Percentiles rank a stretch among this genome's conserved stretches.
phyloP scores from a whole-genome alignment of 1,140 invertebrate genomes.

The Fopius arisanus region DNA sequence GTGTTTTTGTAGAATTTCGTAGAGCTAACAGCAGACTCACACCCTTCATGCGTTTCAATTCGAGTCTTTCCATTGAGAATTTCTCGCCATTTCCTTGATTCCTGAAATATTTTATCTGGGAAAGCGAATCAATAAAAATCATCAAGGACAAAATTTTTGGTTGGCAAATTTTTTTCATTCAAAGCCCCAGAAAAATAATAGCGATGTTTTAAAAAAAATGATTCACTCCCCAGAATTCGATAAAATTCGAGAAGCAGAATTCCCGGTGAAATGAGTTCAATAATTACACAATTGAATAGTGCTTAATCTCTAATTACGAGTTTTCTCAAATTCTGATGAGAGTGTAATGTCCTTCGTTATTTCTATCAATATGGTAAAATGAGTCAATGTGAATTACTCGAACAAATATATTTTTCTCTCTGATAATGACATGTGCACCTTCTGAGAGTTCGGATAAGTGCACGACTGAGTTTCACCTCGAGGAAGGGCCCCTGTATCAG shows the following conservation, averaged over 20 bases:
- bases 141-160: too few species aligned
- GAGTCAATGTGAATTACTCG: too few species aligned
- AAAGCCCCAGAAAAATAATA: too few species aligned
- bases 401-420: slow-evolving; percentile 12
- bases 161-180: too few species aligned
- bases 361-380: too few species aligned
- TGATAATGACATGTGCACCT: slow-evolving; percentile 31
- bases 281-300: too few species aligned
- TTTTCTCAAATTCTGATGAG: slow-evolving; percentile 21
- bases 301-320: too few species aligned
- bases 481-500: slow-evolving; percentile 31
- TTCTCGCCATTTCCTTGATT: slow-evolving; percentile 29
- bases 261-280: too few species aligned
- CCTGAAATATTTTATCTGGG: neutral
- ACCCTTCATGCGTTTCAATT: slow-evolving; percentile 34
- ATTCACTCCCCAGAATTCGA: too few species aligned
- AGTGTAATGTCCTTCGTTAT: slow-evolving; percentile 15
- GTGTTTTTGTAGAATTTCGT: slow-evolving; percentile 38
- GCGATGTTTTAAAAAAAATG: too few species aligned
- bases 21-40: slow-evolving; percentile 35
- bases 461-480: slow-evolving; percentile 34
- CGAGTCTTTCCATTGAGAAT: slow-evolving; percentile 38
- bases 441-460: slow-evolving; percentile 28
- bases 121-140: neutral
- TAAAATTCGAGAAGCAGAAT: too few species aligned